Evolutionary conservation across 2,797 vertebrate species (phyloP), one percentile per base, ranked within the genome.

Genomic region (Hyperoplus immaculatus): DNA sequence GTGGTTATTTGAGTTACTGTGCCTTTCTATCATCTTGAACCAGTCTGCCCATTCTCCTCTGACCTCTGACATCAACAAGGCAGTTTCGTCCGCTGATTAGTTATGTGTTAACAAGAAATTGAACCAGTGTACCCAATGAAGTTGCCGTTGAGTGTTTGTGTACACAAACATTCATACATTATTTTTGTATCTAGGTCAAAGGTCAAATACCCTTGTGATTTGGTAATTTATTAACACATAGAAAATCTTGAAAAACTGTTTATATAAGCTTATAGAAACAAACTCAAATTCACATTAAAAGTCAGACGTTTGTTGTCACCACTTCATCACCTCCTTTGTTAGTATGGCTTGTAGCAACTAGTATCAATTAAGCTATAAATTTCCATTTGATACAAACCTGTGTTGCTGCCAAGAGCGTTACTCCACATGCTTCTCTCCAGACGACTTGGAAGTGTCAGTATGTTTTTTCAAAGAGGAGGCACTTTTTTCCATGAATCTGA

Each of bases 291-390:
- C n/a, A 59, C 14, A 51, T 76, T 66, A 53, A 68, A 39, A 79
- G 55, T 80, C 50, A 41, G 60, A 67, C 10, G 2, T 41, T 47
- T 67, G 58, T 61, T 83, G 80, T 83, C 81, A 84, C 47, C 65
- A 18, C 60, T 69, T 84, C 76, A 75, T 74, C 75, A 14, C 57
- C 70, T 56, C 59, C 47, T 78, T 68, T 83, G 63, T 81, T 68
- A 21, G 51, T 15, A 16, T 1, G 59, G 68, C 89, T 87, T 89
- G 87, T 90, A 85, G 64, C 80, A 89, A 87, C 89, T 82, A 88
- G 87, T 65, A 87, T 87, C 85, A 90, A 91, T 92, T 82, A 88
- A 90, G 69, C 68, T 87, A 80, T 84, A 88, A 82, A 90, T 90
- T 86, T 88, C 75, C 72, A 87, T 86, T 84, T 69, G 72, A 91